These are phyloP conservation scores for Sarcophaga subvicina DNA, from an alignment of 2,888 invertebrate genomes.

Conservation along the genomic window DNA sequence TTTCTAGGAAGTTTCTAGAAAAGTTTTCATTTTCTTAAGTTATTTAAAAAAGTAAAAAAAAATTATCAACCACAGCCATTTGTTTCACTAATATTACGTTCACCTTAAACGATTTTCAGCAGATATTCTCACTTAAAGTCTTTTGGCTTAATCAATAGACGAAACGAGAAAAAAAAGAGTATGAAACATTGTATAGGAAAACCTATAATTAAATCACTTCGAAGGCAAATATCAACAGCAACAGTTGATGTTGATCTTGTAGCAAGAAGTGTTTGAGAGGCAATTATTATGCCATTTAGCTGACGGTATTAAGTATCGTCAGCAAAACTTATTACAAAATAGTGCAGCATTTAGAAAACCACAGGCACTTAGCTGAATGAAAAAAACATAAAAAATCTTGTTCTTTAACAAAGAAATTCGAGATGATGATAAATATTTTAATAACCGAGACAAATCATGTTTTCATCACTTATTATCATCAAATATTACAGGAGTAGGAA, in stretches of 20 bases:
- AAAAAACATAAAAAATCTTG: background rate
- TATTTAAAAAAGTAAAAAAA: background rate
- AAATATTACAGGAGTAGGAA: background rate
- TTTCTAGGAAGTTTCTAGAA: conserved; percentile 57
- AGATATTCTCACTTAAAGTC: background rate
- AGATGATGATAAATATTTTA: conserved; percentile 49
- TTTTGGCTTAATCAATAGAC: conserved; percentile 13
- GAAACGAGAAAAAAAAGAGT: background rate
- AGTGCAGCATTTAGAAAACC: conserved; percentile 38
- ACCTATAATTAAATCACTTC: conserved; percentile 61
- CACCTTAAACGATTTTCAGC: background rate
- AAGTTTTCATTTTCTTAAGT: background rate
- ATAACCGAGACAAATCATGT: conserved; percentile 63
- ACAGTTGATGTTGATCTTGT: conserved; percentile 2
- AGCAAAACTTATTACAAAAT: conserved; percentile 12
- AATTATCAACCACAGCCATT: conserved; percentile 45
- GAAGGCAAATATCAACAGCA: conserved; percentile 6
- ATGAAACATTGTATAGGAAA: conserved; percentile 55
- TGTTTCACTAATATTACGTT: conserved; percentile 50
- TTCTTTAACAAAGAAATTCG: conserved; percentile 29
- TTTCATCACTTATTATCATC: conserved; percentile 62
- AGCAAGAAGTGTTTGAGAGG: conserved; percentile 47
- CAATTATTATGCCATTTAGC: conserved; percentile 47
- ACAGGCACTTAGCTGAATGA: background rate
- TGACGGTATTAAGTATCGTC: background rate